phyloP scores from a whole-genome alignment of 23 tunicate species.

The Diplosoma virens region DNA sequence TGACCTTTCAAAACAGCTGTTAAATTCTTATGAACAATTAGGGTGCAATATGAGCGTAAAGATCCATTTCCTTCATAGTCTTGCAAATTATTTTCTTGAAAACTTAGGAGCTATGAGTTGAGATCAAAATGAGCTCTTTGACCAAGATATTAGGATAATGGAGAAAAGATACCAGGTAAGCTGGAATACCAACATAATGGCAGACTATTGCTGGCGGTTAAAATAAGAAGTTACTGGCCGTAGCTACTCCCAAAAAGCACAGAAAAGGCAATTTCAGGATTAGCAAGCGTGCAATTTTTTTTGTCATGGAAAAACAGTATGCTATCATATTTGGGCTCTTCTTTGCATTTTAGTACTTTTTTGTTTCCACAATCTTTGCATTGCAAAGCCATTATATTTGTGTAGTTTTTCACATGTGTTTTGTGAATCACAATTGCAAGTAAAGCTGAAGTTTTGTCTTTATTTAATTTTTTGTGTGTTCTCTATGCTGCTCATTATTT shows the following conservation, averaged over 20 bases:
- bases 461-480: background rate
- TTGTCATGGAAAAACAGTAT: constrained; percentile 8
- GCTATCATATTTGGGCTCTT: background rate
- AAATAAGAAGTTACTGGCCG: background rate
- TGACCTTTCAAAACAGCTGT: constrained; percentile 5
- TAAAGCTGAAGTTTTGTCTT: constrained; percentile 3
- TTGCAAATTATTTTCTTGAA: constrained; percentile 2
- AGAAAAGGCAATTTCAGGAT: constrained; percentile 19
- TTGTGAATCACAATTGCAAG: background rate
- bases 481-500: background rate
- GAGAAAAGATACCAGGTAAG: constrained; percentile 7
- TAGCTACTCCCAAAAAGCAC: constrained; percentile 15
- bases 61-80: constrained; percentile 22
- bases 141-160: constrained; percentile 16
- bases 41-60: constrained; percentile 21
- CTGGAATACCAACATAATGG: constrained; percentile 38
- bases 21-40: constrained; percentile 14
- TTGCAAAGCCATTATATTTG: background rate
- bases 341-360: background rate
- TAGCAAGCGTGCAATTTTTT: constrained; percentile 18
- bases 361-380: background rate
- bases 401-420: background rate
- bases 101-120: constrained; percentile 1
- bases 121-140: constrained; percentile 18
- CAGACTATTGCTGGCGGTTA: constrained; percentile 14